Evolutionary conservation across 2,888 invertebrate genomes (phyloP).

Genomic region (Eupeodes luniger): DNA sequence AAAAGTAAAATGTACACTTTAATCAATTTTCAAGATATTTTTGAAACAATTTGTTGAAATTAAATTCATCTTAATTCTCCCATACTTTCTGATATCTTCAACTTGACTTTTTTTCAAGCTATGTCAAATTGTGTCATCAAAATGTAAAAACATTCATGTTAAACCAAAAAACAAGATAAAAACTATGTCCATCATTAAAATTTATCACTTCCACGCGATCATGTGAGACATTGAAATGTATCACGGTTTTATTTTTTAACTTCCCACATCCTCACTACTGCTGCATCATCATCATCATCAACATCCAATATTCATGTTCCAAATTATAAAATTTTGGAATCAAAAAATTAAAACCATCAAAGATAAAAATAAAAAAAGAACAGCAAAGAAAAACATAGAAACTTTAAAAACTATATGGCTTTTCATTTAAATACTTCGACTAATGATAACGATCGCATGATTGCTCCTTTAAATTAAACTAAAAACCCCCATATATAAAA

Average conservation of each 20-base stretch:
- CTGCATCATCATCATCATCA: too few species aligned
- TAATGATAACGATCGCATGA: constrained; percentile 64
- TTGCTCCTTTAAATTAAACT: constrained; percentile 66
- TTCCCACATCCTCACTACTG: not conserved
- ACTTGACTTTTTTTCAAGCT: constrained; percentile 12
- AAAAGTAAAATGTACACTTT: too few species aligned
- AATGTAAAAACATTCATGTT: constrained; percentile 8
- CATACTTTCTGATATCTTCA: not conserved
- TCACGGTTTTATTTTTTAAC: constrained; percentile 42
- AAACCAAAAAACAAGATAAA: not conserved
- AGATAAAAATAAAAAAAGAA: not conserved
- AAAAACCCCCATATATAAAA: constrained; percentile 45
- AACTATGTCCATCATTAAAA: constrained; percentile 44
- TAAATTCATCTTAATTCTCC: not conserved
- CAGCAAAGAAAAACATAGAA: not conserved
- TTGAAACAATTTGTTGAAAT: too few species aligned
- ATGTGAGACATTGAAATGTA: constrained; percentile 58
- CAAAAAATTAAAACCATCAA: not conserved
- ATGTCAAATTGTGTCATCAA: constrained; percentile 29
- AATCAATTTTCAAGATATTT: too few species aligned
- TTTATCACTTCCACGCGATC: constrained; percentile 71
- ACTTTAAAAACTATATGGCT: constrained; percentile 44
- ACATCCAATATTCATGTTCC: too few species aligned
- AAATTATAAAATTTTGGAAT: too few species aligned
- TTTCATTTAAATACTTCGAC: constrained; percentile 64